Evolutionary conservation across 2,797 vertebrate genomes (phyloP), one percentile per base, ranked within the genome.

Genomic region (Malacoctenus gilli): DNA sequence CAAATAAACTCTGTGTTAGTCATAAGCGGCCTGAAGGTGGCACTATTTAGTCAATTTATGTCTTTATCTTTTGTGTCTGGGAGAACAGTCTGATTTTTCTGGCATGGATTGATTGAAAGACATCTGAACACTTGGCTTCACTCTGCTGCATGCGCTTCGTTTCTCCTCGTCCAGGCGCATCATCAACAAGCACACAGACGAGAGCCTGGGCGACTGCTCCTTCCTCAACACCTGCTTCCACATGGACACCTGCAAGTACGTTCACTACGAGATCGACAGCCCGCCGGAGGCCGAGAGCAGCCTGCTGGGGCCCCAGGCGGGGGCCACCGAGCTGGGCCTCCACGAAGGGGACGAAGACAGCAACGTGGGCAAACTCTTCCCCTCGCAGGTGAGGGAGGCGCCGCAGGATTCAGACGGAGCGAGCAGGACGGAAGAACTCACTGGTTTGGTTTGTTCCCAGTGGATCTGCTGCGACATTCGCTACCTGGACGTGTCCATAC

Each of bases 191-290:
- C 95, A 97, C 88, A 97, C 95, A 0, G 95, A 96, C 19, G 95
- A 97, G 68, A 96, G 94, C 52, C 89, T 97, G 5, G 95, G 95
- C 6, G 95, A 97, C 85, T 97, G 95, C 80, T 97, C 95, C 70
- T 97, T 97, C 86, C 93, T 97, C 70, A 97, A 97, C 88, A 97
- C 95, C 0, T 97, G 95, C 52, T 97, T 97, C 89, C 95, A 97
- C 85, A 97, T 97, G 95, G 95, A 97, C 86, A 96, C 94, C 59
- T 97, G 95, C 82, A 97, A 97, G 62, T 97, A 96, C 36, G 95
- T 97, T 75, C 95, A 97, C 85, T 97, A 97, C 28, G 95, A 97
- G 88, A 97, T 97, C 42, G 95, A 97, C 86, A 81, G 93, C 40
- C 93, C 93, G 22, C 92, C 92, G 1, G 95, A 94, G 51, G 66